Percentiles rank a stretch among this genome's conserved stretches.
Evolutionary conservation across 2,888 invertebrate species (phyloP).

Genomic region (Ferrisia virgata): DNA sequence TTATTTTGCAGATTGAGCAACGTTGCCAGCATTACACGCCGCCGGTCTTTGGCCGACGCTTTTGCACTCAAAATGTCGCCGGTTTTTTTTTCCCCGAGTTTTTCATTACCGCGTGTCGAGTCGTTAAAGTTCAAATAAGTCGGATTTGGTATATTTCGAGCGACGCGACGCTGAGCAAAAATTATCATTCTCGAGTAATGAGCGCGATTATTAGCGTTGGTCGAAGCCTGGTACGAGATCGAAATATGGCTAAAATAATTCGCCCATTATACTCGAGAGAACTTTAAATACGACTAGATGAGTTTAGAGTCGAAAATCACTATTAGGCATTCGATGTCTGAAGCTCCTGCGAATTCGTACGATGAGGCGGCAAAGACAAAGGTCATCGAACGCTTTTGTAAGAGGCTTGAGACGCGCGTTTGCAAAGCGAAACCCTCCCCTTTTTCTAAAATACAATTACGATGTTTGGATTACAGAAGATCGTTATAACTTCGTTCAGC

Average conservation of each 20-base stretch:
- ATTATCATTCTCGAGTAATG: too few relatives aligned
- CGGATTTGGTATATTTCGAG: too few relatives aligned
- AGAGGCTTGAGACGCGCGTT: neutral
- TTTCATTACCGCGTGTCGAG: too few relatives aligned
- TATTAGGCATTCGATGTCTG: neutral
- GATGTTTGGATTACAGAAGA: neutral
- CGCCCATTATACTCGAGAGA: too few relatives aligned
- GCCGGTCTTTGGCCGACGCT: neutral
- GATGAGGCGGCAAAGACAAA: neutral
- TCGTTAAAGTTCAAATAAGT: too few relatives aligned
- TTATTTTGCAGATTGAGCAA: slow-evolving; percentile 8
- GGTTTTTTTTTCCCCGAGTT: too few relatives aligned
- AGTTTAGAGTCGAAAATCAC: neutral
- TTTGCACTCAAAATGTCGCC: too few relatives aligned
- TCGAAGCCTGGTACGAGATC: too few relatives aligned
- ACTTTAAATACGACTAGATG: too few relatives aligned
- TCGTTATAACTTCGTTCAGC: neutral
- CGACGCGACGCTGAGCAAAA: too few relatives aligned
- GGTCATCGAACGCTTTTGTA: neutral
- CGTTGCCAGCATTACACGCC: neutral
- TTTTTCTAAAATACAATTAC: neutral
- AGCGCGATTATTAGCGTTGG: too few relatives aligned
- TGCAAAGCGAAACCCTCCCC: neutral
- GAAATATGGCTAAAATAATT: too few relatives aligned
- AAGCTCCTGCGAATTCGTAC: neutral